A percentile compares a stretch with the other conserved stretches of the same genome.
phyloP scores from a whole-genome alignment of 2,113 vertebrate species.

The Eulemur macaco region DNA sequence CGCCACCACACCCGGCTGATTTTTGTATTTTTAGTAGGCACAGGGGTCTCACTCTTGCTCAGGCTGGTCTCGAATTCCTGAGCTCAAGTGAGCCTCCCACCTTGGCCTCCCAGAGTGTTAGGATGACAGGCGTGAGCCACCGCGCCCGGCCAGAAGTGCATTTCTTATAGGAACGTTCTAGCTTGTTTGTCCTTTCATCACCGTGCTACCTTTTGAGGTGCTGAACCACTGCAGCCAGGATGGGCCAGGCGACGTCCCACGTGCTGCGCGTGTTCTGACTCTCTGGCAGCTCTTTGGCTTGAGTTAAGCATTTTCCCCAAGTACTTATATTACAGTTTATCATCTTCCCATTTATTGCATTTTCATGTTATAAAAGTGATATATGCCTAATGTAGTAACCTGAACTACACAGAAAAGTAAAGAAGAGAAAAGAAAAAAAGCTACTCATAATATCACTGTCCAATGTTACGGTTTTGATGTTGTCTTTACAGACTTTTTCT shows the following conservation, averaged over 20 bases:
- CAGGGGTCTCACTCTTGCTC: no score
- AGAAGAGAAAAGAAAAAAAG: background rate
- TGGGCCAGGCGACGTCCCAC: fast-evolving
- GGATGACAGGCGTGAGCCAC: no score
- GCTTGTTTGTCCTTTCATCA: background rate
- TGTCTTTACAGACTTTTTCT: background rate
- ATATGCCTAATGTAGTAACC: background rate
- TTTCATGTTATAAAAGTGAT: background rate
- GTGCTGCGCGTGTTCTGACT: fast-evolving
- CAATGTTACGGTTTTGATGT: background rate
- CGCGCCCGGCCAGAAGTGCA: background rate
- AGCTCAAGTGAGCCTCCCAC: no score
- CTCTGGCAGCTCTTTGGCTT: background rate
- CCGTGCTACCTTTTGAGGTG: background rate
- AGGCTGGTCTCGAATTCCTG: no score
- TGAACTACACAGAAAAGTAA: background rate
- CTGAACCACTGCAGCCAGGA: background rate
- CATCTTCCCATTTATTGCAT: background rate
- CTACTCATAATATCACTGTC: background rate
- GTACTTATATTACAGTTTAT: background rate
- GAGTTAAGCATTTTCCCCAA: background rate
- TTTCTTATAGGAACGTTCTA: background rate
- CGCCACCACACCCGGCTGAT: no score
- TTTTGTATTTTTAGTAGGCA: no score
- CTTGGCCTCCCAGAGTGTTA: no score